A percentile compares a stretch with the other conserved stretches of the same genome.
These are phyloP conservation scores for Lophius americanus DNA, from an alignment of 2,797 vertebrate species.

Conservation along the genomic window DNA sequence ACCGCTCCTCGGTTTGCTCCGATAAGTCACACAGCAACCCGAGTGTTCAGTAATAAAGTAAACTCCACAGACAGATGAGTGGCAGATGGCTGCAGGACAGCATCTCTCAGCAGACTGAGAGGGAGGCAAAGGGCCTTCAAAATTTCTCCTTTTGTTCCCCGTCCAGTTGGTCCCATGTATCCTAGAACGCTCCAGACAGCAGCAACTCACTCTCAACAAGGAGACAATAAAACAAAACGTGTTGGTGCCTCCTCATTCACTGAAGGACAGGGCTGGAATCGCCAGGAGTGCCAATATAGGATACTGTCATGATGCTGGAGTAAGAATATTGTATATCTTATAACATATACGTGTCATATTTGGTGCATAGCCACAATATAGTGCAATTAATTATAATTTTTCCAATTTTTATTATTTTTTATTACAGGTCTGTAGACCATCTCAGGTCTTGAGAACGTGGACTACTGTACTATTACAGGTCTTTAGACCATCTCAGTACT, in stretches of 20 bases:
- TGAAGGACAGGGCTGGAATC: not conserved
- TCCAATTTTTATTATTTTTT: too few relatives aligned
- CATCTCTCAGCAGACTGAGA: conserved; percentile 21
- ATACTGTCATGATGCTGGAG: too few relatives aligned
- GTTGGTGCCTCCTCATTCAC: not conserved
- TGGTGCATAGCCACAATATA: too few relatives aligned
- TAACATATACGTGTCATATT: too few relatives aligned
- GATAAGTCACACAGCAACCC: conserved; percentile 5
- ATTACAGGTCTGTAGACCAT: too few relatives aligned
- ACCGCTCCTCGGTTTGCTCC: conserved; percentile 13
- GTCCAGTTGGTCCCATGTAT: conserved; percentile 2
- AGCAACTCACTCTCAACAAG: not conserved
- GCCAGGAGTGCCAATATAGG: too few relatives aligned
- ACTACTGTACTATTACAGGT: too few relatives aligned
- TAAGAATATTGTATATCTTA: too few relatives aligned
- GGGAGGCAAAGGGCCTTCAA: conserved; percentile 19
- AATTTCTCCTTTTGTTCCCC: conserved; percentile 14
- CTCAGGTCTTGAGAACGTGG: too few relatives aligned
- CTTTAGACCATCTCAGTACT: too few relatives aligned
- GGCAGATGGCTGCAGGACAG: conserved; percentile 37
- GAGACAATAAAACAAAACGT: not conserved
- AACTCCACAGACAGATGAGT: conserved; percentile 7
- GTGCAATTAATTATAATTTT: too few relatives aligned
- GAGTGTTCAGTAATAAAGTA: not conserved
- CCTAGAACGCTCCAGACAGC: not conserved